Conservation (phyloP, 2,797 vertebrate species). For the Sphaeramia orbicularis region DNA sequence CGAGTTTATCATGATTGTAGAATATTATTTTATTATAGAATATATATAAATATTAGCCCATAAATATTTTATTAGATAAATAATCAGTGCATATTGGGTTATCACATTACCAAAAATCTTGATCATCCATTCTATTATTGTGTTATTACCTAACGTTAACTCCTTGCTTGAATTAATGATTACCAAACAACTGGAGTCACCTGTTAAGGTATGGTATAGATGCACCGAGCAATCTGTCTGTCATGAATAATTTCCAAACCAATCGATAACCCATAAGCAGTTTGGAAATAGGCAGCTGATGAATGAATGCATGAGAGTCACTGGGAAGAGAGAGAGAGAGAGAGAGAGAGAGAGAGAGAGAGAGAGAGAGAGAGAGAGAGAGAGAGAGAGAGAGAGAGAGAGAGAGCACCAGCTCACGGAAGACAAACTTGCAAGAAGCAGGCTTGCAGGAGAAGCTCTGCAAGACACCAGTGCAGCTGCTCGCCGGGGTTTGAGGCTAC, state of each 20-base stretch:
- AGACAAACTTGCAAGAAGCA: conserved; percentile 73
- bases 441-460: conserved; percentile 69
- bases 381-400: conserved; percentile 42
- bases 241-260: conserved; percentile 63
- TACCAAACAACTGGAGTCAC: conserved; percentile 14
- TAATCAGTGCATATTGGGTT: no score
- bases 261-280: conserved; percentile 59
- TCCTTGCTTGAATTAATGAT: neutral
- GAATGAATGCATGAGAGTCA: conserved; percentile 15
- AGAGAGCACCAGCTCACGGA: conserved; percentile 46
- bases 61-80: neutral
- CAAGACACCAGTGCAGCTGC: conserved; percentile 63
- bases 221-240: conserved; percentile 16
- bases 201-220: no score
- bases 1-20: no score
- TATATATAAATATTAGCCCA: neutral
- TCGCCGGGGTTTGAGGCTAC: conserved; percentile 48
- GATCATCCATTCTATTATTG: no score
- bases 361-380: conserved; percentile 22
- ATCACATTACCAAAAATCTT: no score
- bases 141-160: no score
- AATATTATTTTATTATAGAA: neutral
- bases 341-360: conserved; percentile 17
- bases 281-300: conserved; percentile 29
- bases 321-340: neutral